Conservation (phyloP, 2,113 vertebrate genomes). For the Daphoenositta chrysoptera region DNA sequence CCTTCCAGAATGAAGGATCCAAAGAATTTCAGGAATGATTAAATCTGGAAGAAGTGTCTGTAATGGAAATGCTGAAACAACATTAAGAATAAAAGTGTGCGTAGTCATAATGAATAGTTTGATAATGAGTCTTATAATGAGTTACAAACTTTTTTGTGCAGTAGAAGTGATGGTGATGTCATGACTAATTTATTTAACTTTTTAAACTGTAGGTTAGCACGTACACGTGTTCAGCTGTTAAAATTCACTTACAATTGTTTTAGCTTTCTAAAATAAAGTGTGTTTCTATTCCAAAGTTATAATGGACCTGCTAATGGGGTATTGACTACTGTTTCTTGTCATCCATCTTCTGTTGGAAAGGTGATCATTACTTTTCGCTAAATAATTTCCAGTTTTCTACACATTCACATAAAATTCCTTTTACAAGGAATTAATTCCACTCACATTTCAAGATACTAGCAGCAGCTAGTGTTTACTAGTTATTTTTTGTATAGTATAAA, state of each 20-base stretch:
- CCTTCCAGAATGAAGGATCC: not conserved
- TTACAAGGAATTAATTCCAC: slow-evolving; percentile 27
- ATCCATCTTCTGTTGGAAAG: slow-evolving; percentile 40
- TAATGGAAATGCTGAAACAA: not conserved
- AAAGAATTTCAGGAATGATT: not conserved
- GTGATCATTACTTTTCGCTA: slow-evolving; percentile 51
- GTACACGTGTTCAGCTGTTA: slow-evolving; percentile 41
- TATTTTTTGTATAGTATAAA: not conserved
- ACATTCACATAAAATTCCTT: slow-evolving; percentile 32
- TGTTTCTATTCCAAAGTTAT: slow-evolving; percentile 47
- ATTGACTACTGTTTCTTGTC: slow-evolving; percentile 62
- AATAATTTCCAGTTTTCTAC: slow-evolving; percentile 48
- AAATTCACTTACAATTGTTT: slow-evolving; percentile 59
- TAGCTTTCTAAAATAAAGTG: slow-evolving; percentile 41
- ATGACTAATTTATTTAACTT: slow-evolving; percentile 53
- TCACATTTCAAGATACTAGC: not conserved
- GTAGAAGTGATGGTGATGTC: not conserved
- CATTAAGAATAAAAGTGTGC: not conserved
- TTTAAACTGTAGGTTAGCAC: not conserved
- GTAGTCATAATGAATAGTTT: not conserved
- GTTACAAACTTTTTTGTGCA: not conserved
- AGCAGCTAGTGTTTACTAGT: not conserved
- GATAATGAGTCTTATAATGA: slow-evolving; percentile 11
- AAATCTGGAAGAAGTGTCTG: not conserved
- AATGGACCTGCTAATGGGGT: slow-evolving; percentile 66